A percentile compares a stretch with the other conserved stretches of the same genome.
Conservation (phyloP, 2,113 vertebrate species). For the Hippocampus guttulatus region DNA sequence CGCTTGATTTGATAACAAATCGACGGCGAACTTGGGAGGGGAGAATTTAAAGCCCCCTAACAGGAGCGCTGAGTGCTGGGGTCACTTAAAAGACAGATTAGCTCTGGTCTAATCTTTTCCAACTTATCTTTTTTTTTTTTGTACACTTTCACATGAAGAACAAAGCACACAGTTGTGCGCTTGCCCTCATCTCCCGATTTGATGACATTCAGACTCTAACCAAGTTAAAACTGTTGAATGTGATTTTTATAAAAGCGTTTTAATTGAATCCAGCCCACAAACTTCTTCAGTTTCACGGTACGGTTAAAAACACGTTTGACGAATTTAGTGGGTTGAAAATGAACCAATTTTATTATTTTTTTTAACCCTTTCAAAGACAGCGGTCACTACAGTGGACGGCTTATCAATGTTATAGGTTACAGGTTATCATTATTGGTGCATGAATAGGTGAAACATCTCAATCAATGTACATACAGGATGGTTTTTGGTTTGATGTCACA, state of each 20-base stretch:
- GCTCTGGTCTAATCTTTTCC: slow-evolving; percentile 35
- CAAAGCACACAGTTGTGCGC: not conserved
- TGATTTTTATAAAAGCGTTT: not conserved
- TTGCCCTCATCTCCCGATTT: not conserved
- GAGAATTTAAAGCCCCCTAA: slow-evolving; percentile 91
- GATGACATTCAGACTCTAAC: not conserved
- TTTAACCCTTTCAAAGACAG: too few relatives aligned
- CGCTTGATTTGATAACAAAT: slow-evolving; percentile 99
- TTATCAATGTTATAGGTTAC: too few relatives aligned
- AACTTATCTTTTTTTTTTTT: slow-evolving; percentile 40
- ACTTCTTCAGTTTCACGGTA: too few relatives aligned
- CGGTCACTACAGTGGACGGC: too few relatives aligned
- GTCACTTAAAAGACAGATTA: slow-evolving; percentile 63
- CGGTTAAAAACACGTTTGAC: too few relatives aligned
- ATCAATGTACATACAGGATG: too few relatives aligned
- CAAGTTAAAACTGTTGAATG: not conserved
- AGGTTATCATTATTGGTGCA: too few relatives aligned
- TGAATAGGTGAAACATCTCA: too few relatives aligned
- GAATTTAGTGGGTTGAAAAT: too few relatives aligned
- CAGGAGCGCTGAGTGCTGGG: slow-evolving; percentile 52
- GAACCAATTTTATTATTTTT: too few relatives aligned
- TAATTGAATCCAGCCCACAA: not conserved
- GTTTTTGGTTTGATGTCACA: too few relatives aligned
- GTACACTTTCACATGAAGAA: slow-evolving; percentile 1
- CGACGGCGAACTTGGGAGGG: slow-evolving; percentile 95